phyloP scores from a whole-genome alignment of 2,888 invertebrate species.

The Pyralis farinalis region DNA sequence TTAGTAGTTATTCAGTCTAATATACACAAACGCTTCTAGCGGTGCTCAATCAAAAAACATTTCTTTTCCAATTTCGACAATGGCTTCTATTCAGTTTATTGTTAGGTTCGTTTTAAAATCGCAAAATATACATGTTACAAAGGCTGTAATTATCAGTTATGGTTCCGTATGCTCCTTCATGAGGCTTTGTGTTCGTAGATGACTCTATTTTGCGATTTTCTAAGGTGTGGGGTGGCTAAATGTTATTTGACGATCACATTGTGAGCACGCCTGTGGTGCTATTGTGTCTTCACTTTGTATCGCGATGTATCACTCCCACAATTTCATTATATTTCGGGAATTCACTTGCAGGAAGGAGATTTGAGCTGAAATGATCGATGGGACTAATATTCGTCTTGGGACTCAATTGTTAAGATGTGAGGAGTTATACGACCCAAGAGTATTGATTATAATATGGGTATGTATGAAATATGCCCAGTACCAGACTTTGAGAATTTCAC shows the following conservation, averaged over 20 bases:
- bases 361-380: slow-evolving; percentile 63
- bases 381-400: slow-evolving; percentile 38
- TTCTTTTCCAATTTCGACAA: slow-evolving; percentile 45
- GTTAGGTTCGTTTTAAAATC: slow-evolving; percentile 52
- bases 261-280: slow-evolving; percentile 71
- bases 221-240: slow-evolving; percentile 79
- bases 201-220: slow-evolving; percentile 78
- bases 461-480: no score
- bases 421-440: slow-evolving; percentile 71
- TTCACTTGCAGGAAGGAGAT: slow-evolving; percentile 58
- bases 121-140: slow-evolving; percentile 60
- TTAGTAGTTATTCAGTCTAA: no score
- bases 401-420: slow-evolving; percentile 44
- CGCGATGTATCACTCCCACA: slow-evolving; percentile 74
- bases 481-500: no score
- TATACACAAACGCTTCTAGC: slow-evolving; percentile 12
- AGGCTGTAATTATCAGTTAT: slow-evolving; percentile 75
- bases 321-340: slow-evolving; percentile 65
- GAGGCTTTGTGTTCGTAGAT: slow-evolving; percentile 58
- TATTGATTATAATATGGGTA: no score
- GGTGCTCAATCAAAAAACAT: slow-evolving; percentile 43
- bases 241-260: slow-evolving; percentile 77
- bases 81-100: slow-evolving; percentile 37
- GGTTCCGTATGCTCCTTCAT: slow-evolving; percentile 62
- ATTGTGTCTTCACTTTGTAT: slow-evolving; percentile 54